phyloP scores from a whole-genome alignment of 2,113 vertebrate genomes.

The Phylloscopus whistleri region DNA sequence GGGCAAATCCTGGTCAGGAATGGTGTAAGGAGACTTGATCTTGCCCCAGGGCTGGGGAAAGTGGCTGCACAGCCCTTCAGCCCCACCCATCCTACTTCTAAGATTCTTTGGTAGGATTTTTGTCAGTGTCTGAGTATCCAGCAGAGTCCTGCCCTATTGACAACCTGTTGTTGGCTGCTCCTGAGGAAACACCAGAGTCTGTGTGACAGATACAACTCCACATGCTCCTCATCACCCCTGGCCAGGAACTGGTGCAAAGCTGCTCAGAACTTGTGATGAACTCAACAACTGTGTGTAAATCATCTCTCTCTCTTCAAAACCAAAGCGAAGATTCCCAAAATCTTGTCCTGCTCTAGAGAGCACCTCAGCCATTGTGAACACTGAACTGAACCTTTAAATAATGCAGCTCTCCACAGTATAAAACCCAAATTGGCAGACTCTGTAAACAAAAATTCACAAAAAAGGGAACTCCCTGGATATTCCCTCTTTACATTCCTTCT shows the following conservation, averaged over 20 bases:
- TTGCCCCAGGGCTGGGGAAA: not conserved
- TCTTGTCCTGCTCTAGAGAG: not conserved
- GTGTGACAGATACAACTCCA: not conserved
- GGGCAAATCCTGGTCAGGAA: not conserved
- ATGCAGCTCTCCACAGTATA: not conserved
- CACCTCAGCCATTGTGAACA: not conserved
- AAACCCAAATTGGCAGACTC: not conserved
- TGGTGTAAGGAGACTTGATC: not conserved
- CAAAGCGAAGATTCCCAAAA: not conserved
- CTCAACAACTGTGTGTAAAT: not conserved
- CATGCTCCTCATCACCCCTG: not conserved
- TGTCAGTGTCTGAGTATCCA: not conserved
- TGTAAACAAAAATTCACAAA: not conserved
- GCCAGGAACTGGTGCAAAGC: not conserved
- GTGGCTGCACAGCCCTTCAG: fast-evolving
- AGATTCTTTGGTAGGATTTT: not conserved
- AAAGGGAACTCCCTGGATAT: not conserved
- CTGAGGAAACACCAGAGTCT: not conserved
- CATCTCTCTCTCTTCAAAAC: not conserved
- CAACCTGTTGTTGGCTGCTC: not conserved
- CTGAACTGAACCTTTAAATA: not conserved
- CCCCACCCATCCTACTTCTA: not conserved
- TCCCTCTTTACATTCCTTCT: not conserved
- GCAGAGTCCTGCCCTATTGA: fast-evolving
- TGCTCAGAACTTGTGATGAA: not conserved